Conservation (phyloP, 2,888 invertebrate genomes). For the Callinectes sapidus region DNA sequence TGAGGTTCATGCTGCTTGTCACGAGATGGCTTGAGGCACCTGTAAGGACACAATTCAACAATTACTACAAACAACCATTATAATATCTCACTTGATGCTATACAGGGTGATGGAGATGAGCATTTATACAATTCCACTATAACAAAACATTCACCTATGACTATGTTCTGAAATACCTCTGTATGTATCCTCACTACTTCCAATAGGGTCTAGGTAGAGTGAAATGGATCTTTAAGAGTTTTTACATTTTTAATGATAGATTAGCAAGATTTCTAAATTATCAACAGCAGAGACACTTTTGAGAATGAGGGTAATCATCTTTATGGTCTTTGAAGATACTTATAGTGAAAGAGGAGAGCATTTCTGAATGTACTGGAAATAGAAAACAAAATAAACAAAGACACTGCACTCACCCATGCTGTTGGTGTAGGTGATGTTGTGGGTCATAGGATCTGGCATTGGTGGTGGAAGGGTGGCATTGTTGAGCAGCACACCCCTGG, state of each 20-base stretch:
- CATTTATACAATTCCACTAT: background rate
- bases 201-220: no score
- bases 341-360: no score
- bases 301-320: no score
- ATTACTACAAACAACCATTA: background rate
- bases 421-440: slow-evolving; percentile 72
- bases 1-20: slow-evolving; percentile 86
- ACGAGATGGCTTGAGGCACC: slow-evolving; percentile 76
- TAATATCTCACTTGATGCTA: background rate
- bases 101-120: background rate
- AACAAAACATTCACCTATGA: no score
- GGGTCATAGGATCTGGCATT: slow-evolving; percentile 75
- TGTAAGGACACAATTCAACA: slow-evolving; percentile 43
- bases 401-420: slow-evolving; percentile 64
- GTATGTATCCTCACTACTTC: no score
- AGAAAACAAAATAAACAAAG: no score
- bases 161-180: no score
- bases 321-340: no score
- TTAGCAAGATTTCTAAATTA: no score
- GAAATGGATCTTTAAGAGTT: no score
- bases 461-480: slow-evolving; percentile 82
- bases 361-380: background rate
- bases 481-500: slow-evolving; percentile 80
- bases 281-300: no score
- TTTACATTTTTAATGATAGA: no score